Percentiles rank a stretch among this genome's conserved stretches.
These are phyloP conservation scores for Campylorhamphus procurvoides DNA, from an alignment of 2,113 vertebrate species.

Conservation along the genomic window DNA sequence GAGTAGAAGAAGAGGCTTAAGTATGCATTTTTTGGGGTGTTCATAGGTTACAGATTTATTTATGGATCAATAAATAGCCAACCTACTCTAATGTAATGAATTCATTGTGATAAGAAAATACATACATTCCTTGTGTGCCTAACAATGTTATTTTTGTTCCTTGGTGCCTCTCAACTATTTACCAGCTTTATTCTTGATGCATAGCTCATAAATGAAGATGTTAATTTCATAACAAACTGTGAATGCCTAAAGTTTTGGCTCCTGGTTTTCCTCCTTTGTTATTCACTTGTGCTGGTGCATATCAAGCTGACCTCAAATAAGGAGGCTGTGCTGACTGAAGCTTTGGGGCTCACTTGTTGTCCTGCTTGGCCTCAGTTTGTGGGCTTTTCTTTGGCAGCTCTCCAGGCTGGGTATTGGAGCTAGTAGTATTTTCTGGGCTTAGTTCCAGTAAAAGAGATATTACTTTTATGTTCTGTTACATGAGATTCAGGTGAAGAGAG, in stretches of 20 bases:
- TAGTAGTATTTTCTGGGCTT: neutral
- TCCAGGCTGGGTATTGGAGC: neutral
- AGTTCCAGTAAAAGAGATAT: neutral
- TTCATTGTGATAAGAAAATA: neutral
- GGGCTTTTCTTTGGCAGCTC: neutral
- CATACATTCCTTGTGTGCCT: accelerated
- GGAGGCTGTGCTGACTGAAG: neutral
- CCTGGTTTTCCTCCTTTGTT: neutral
- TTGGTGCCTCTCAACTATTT: neutral
- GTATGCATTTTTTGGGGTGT: neutral
- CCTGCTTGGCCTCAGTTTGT: neutral
- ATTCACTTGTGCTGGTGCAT: neutral
- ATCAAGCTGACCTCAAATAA: neutral
- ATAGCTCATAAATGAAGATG: neutral
- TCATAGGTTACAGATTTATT: neutral
- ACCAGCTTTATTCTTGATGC: neutral
- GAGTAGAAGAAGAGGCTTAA: neutral
- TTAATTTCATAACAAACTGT: neutral
- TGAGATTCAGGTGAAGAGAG: neutral
- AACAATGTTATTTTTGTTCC: neutral
- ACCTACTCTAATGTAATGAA: neutral
- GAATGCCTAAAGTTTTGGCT: neutral
- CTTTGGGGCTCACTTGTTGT: neutral
- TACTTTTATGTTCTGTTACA: neutral
- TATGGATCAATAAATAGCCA: neutral